Percentiles rank a stretch among this genome's conserved stretches.
Conservation (phyloP, 2,888 invertebrate genomes). For the Philonicus albiceps region DNA sequence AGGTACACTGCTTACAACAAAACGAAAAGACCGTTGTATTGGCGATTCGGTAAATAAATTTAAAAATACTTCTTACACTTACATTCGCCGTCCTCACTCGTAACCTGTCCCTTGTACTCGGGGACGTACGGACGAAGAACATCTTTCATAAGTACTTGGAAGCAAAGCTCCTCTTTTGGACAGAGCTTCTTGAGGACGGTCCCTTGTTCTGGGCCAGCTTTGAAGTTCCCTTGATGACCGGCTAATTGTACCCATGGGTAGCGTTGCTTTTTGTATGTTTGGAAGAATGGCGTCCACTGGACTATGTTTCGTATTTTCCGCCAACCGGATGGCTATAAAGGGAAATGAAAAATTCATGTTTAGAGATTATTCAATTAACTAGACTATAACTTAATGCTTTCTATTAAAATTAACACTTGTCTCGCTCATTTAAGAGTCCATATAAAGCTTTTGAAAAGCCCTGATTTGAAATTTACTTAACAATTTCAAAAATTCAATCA, state of each 20-base stretch:
- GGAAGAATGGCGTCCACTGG: slow-evolving; percentile 96
- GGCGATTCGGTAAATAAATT: background rate
- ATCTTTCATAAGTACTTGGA: slow-evolving; percentile 85
- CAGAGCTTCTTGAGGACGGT: slow-evolving; percentile 94
- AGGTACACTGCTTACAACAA: slow-evolving; percentile 71
- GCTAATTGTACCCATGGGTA: slow-evolving; percentile 97
- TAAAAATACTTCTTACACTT: slow-evolving; percentile 54
- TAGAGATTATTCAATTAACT: background rate
- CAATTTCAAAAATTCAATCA: too few relatives aligned
- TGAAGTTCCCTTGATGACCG: slow-evolving; percentile 95
- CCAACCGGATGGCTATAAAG: slow-evolving; percentile 89
- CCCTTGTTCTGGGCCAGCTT: slow-evolving; percentile 90
- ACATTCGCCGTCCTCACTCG: slow-evolving; percentile 81
- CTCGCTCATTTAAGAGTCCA: too few relatives aligned
- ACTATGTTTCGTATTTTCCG: slow-evolving; percentile 92
- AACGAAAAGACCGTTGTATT: background rate
- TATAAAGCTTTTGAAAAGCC: too few relatives aligned
- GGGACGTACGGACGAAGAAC: slow-evolving; percentile 88
- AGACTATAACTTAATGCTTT: background rate
- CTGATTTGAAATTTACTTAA: too few relatives aligned
- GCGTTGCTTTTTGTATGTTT: slow-evolving; percentile 93
- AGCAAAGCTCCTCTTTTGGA: slow-evolving; percentile 87
- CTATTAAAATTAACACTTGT: too few relatives aligned
- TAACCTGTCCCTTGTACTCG: slow-evolving; percentile 88
- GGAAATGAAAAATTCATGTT: slow-evolving; percentile 47